These are phyloP conservation scores for Xestia c-nigrum DNA, from an alignment of 2,888 invertebrate genomes.

Conservation along the genomic window DNA sequence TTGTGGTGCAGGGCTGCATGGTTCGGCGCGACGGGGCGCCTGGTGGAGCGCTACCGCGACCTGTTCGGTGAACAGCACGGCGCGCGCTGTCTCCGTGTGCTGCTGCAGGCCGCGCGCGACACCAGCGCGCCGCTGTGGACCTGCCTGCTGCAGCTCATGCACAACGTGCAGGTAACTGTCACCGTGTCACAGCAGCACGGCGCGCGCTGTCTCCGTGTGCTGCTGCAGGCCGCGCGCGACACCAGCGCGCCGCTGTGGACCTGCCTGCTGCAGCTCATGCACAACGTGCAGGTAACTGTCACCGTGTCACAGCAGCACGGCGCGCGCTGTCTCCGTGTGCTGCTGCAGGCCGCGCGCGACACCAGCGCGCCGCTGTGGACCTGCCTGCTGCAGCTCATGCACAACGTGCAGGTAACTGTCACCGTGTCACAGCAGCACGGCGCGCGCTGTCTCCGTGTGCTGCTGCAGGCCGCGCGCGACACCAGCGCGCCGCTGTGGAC, in stretches of 20 bases:
- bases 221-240: conserved; percentile 16
- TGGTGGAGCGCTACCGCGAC: conserved; percentile 90
- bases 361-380: not conserved
- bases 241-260: conserved; percentile 5
- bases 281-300: conserved; percentile 14
- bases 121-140: conserved; percentile 9
- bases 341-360: conserved; percentile 3
- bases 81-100: conserved; percentile 84
- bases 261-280: conserved; percentile 34
- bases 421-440: conserved; percentile 7
- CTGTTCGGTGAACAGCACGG: conserved; percentile 89
- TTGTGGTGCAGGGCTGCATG: conserved; percentile 90
- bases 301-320: conserved; percentile 81
- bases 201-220: conserved; percentile 83
- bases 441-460: too few species aligned
- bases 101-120: conserved; percentile 20
- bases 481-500: too few species aligned
- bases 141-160: conserved; percentile 44
- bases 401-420: conserved; percentile 9
- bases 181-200: conserved; percentile 80
- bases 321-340: conserved; percentile 84
- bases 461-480: too few species aligned
- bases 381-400: conserved; percentile 20
- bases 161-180: conserved; percentile 12
- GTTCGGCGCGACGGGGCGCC: conserved; percentile 91